Conservation (phyloP, 2,113 vertebrate species). For the Promerops cafer region DNA sequence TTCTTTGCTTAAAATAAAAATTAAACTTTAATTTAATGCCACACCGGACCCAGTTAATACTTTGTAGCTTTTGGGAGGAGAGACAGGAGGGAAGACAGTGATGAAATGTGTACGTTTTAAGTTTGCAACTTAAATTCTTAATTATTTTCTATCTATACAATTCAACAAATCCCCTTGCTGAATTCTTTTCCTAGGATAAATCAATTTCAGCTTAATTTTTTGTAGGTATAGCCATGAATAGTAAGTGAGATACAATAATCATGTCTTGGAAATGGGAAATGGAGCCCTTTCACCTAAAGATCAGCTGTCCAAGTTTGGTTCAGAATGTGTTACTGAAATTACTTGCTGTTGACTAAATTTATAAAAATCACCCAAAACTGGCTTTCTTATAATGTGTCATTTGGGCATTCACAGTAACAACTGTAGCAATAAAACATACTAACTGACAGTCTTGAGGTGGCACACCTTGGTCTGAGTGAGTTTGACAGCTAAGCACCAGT, state of each 20-base stretch:
- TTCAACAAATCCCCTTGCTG: not conserved
- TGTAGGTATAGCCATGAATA: not conserved
- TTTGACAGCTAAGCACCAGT: not conserved
- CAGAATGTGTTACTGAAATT: not conserved
- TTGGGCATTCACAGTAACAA: not conserved
- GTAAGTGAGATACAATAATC: not conserved
- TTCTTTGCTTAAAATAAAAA: not conserved
- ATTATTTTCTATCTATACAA: not conserved
- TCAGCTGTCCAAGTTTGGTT: not conserved
- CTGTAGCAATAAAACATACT: not conserved
- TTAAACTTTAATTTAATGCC: not conserved
- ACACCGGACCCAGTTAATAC: not conserved
- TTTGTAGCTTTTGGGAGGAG: not conserved
- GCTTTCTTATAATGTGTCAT: not conserved
- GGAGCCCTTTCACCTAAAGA: not conserved
- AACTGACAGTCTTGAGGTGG: not conserved
- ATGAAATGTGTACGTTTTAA: not conserved
- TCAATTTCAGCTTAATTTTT: not conserved
- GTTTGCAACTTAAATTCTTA: not conserved
- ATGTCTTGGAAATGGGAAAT: not conserved
- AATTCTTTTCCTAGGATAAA: not conserved
- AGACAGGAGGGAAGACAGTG: not conserved
- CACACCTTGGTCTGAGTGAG: not conserved
- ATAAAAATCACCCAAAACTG: not conserved
- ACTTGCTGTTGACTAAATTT: not conserved